Percentiles rank a stretch among this genome's conserved stretches.
Evolutionary conservation across 2,797 vertebrate genomes (phyloP).

Genomic region (Anabas testudineus): DNA sequence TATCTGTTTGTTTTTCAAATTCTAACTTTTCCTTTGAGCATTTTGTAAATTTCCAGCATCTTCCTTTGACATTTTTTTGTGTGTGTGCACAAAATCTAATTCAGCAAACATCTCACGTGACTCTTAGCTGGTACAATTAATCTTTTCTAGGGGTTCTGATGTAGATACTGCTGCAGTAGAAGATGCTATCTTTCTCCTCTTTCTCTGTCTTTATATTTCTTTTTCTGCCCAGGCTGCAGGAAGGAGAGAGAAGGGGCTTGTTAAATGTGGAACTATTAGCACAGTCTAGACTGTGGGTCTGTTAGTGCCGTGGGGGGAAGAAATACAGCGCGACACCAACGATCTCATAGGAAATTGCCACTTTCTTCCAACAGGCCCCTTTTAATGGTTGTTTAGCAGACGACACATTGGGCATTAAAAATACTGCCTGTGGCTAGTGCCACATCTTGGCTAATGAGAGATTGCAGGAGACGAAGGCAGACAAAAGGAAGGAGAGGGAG

Average conservation of each 20-base stretch:
- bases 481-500: slow-evolving; percentile 6
- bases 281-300: slow-evolving; percentile 64
- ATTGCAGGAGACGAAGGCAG: slow-evolving; percentile 20
- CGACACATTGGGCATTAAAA: slow-evolving; percentile 66
- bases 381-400: slow-evolving; percentile 74
- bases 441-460: slow-evolving; percentile 54
- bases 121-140: slow-evolving; percentile 1
- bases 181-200: neutral
- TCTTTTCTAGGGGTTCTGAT: neutral
- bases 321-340: slow-evolving; percentile 58
- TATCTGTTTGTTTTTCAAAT: no score
- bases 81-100: no score
- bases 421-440: slow-evolving; percentile 46
- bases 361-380: slow-evolving; percentile 62
- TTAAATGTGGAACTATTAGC: slow-evolving; percentile 73
- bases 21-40: no score
- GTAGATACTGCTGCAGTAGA: slow-evolving; percentile 1
- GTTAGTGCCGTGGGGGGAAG: slow-evolving; percentile 54
- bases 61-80: no score
- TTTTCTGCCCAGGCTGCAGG: slow-evolving; percentile 27
- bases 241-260: slow-evolving; percentile 37
- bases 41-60: no score
- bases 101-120: no score
- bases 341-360: slow-evolving; percentile 75
- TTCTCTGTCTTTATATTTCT: neutral